Percentiles rank a stretch among this genome's conserved stretches.
phyloP scores from a whole-genome alignment of 2,113 vertebrate species.

The Chionis minor region DNA sequence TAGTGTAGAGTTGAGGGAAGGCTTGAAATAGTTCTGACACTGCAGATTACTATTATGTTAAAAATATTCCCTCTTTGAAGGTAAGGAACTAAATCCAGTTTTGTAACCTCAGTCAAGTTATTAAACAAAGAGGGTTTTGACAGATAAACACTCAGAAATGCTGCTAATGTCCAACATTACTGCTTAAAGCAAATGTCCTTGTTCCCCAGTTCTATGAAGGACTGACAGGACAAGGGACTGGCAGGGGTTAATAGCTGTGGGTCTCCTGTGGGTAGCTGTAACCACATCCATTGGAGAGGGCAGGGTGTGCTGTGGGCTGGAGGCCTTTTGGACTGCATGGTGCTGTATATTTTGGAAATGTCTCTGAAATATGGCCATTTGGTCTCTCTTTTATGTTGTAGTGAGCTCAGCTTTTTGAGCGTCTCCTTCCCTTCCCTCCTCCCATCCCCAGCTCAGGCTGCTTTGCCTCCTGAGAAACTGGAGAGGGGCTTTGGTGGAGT shows the following conservation, averaged over 20 bases:
- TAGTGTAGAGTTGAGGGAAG: neutral
- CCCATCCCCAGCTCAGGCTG: neutral
- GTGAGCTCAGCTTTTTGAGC: neutral
- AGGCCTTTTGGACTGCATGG: neutral
- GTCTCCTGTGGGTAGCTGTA: neutral
- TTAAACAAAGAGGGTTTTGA: neutral
- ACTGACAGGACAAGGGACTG: neutral
- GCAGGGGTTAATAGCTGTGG: neutral
- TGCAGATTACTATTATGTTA: neutral
- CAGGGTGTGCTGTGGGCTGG: neutral
- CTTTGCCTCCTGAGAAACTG: constrained; percentile 53
- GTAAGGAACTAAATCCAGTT: neutral
- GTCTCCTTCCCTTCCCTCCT: neutral
- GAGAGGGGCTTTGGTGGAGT: constrained; percentile 6
- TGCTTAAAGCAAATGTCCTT: neutral
- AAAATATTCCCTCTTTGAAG: neutral
- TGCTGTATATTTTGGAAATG: constrained; percentile 21
- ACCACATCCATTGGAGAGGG: neutral
- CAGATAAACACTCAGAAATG: neutral
- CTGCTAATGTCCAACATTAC: neutral
- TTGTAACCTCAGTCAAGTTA: neutral
- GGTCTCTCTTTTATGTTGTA: neutral
- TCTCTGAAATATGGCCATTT: neutral
- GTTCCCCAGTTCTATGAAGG: neutral
- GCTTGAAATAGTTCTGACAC: neutral